Base-by-base conservation (phyloP, 2,113 vertebrate species). In the Sapayoa aenigma region DNA sequence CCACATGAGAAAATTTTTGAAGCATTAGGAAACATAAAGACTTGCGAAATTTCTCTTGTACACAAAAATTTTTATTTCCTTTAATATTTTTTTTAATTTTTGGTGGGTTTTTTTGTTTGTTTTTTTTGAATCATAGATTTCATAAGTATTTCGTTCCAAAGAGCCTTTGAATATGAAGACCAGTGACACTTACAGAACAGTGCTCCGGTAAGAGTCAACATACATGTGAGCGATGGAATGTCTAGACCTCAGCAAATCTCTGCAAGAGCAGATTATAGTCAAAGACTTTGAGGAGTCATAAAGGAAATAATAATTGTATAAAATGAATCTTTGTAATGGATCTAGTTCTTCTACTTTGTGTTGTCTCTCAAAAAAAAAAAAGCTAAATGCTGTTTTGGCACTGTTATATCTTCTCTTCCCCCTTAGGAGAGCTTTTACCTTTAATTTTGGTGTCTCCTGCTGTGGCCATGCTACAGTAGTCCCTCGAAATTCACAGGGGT, bases 401-500 rank as follows among this genome's bases (percentile, higher is more conserved):
- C 14, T n/a, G 81, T 56, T 53, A 31, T 3, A 1, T 50, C 77
- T 97, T 95, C 74, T 28, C 25, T 87, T 83, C 89, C 50, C 76
- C 58, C 59, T 96, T 88, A 92, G 58, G 74, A 92, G 65, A 91
- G 52, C 77, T 97, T 94, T 94, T 97, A 93, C 81, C 76, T 95
- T 97, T 97, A 90, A 93, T 95, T 92, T 95, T 77, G 90, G 66
- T 25, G 52, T 24, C 87, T 89, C 96, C 97, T 94, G 94, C 93
- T 97, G 94, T 96, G 96, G 59, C 87, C n/a, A n/a, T 87, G 94
- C 90, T 96, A n/a, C n/a, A n/a, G n/a, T n/a, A n/a, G n/a, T n/a
- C n/a, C n/a, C n/a, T n/a, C n/a, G n/a, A n/a, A n/a, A n/a, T n/a
- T n/a, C n/a, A n/a, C n/a, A n/a, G n/a, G n/a, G n/a, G n/a, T n/a